Percentiles rank a stretch among this genome's conserved stretches.
These are phyloP conservation scores for Takifugu bimaculatus DNA, from an alignment of 2,113 vertebrate genomes.

Conservation along the genomic window DNA sequence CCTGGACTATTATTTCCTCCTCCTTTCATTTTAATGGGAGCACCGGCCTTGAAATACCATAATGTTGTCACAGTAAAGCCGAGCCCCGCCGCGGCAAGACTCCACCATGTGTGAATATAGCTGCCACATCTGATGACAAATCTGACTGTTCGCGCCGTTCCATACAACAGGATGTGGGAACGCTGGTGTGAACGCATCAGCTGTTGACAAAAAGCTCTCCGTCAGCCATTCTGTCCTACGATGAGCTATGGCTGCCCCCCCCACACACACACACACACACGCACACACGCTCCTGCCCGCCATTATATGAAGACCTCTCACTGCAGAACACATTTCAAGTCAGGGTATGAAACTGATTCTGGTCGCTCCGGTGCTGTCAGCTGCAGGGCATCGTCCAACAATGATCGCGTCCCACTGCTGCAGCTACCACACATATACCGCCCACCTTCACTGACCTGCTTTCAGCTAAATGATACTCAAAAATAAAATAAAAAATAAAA, in stretches of 20 bases:
- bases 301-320: slow-evolving; percentile 66
- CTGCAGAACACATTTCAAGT: slow-evolving; percentile 60
- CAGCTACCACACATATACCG: slow-evolving; percentile 18
- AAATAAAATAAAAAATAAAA: not conserved
- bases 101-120: slow-evolving; percentile 67
- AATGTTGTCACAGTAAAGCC: slow-evolving; percentile 71
- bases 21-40: slow-evolving; percentile 48
- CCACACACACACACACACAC: slow-evolving; percentile 28
- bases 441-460: slow-evolving; percentile 28
- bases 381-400: slow-evolving; percentile 45
- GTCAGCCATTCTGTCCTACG: slow-evolving; percentile 62
- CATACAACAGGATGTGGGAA: slow-evolving; percentile 72
- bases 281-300: not conserved
- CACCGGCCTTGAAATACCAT: slow-evolving; percentile 64
- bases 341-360: slow-evolving; percentile 58
- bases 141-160: slow-evolving; percentile 69
- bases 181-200: slow-evolving; percentile 73
- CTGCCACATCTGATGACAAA: slow-evolving; percentile 75
- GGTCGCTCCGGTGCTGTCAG: slow-evolving; percentile 45
- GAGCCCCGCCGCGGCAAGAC: slow-evolving; percentile 59
- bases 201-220: slow-evolving; percentile 65
- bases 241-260: slow-evolving; percentile 60
- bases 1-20: slow-evolving; percentile 16
- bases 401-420: slow-evolving; percentile 34
- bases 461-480: slow-evolving; percentile 36